These are phyloP conservation scores for Hirtodrosophila alboralis DNA, from an alignment of 2,888 invertebrate genomes.

Conservation along the genomic window DNA sequence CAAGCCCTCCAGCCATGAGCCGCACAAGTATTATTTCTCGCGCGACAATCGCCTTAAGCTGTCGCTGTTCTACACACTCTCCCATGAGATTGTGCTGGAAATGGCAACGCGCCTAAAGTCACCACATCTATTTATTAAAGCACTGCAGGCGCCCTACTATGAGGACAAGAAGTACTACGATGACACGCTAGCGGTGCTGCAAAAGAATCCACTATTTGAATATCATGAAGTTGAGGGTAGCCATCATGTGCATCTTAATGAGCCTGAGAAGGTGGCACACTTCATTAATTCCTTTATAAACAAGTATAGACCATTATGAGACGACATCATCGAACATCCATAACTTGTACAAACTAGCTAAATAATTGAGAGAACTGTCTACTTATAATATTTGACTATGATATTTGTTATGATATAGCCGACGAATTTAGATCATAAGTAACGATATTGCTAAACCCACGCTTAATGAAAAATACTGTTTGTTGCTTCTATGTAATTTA, in stretches of 20 bases:
- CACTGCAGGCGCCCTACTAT: conserved; percentile 85
- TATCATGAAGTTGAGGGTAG: conserved; percentile 87
- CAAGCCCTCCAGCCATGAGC: conserved; percentile 85
- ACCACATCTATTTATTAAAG: conserved; percentile 88
- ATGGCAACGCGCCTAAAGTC: conserved; percentile 86
- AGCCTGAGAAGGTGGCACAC: conserved; percentile 86
- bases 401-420: conserved; percentile 15
- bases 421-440: conserved; percentile 30
- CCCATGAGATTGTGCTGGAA: conserved; percentile 85
- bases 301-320: conserved; percentile 82
- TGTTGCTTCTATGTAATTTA: conserved; percentile 64
- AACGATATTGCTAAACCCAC: conserved; percentile 3
- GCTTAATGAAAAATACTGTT: conserved; percentile 20
- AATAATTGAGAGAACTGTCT: not conserved
- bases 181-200: conserved; percentile 86
- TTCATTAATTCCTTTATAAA: conserved; percentile 86
- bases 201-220: conserved; percentile 86
- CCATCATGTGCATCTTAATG: conserved; percentile 91
- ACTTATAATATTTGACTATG: conserved; percentile 21
- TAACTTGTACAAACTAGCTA: conserved; percentile 25
- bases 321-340: not conserved
- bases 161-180: conserved; percentile 86
- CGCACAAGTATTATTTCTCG: conserved; percentile 87
- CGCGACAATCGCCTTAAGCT: conserved; percentile 88
- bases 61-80: conserved; percentile 70